phyloP scores from a whole-genome alignment of 1,140 invertebrate species.

The Drosophila rufa region DNA sequence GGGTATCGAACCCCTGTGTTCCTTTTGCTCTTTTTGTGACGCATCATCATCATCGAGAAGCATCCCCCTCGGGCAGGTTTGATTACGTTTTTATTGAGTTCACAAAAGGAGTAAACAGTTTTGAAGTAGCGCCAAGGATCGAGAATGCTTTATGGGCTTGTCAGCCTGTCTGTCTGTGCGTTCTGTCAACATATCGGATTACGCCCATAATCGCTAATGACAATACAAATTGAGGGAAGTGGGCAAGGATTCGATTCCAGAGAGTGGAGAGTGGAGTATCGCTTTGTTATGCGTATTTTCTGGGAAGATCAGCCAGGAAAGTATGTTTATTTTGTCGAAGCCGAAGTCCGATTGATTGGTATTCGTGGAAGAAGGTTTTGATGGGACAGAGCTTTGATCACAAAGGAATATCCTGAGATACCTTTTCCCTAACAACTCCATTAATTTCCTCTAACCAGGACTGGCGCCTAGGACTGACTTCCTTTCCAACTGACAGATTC shows the following conservation, averaged over 20 bases:
- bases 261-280: conserved; percentile 8
- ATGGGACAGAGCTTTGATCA: conserved; percentile 29
- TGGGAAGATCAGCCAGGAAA: conserved; percentile 60
- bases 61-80: conserved; percentile 52
- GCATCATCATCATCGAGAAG: conserved; percentile 38
- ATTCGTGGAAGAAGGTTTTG: conserved; percentile 60
- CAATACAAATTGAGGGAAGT: conserved; percentile 73
- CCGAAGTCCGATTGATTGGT: conserved; percentile 55
- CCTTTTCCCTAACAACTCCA: conserved; percentile 35
- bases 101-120: conserved; percentile 80
- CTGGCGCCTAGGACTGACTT: conserved; percentile 50
- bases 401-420: conserved; percentile 3
- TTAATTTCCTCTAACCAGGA: conserved; percentile 28
- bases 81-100: conserved; percentile 76
- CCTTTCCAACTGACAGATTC: conserved; percentile 22
- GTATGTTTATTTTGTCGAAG: conserved; percentile 52
- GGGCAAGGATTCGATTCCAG: conserved; percentile 31
- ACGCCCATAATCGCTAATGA: conserved; percentile 81
- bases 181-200: conserved; percentile 80
- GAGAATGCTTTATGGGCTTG: conserved; percentile 75
- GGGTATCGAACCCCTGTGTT: conserved; percentile 12
- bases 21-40: conserved; percentile 60
- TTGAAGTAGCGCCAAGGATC: conserved; percentile 77
- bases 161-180: conserved; percentile 51
- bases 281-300: conserved; percentile 73